A percentile compares a stretch with the other conserved stretches of the same genome.
Conservation (phyloP, 1,140 invertebrate species). For the Brachionus plicatilis region DNA sequence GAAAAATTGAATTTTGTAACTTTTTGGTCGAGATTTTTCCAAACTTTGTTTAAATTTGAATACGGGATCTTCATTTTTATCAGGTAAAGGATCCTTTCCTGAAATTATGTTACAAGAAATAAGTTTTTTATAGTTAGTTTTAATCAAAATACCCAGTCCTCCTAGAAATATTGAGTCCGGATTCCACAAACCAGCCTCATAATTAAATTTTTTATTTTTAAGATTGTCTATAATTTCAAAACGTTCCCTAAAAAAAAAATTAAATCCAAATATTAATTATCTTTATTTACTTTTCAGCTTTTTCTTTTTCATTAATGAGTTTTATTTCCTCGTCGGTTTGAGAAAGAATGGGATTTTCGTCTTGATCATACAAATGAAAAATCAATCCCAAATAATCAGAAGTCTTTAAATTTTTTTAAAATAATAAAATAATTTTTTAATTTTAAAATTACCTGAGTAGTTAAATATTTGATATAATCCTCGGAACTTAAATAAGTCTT, state of each 20-base stretch:
- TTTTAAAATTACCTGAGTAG: slow-evolving; percentile 47
- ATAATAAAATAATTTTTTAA: neutral
- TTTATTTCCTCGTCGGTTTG: neutral
- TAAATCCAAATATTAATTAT: neutral
- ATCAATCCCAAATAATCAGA: slow-evolving; percentile 53
- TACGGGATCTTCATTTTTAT: slow-evolving; percentile 20
- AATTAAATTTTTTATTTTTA: slow-evolving; percentile 48
- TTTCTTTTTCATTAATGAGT: neutral
- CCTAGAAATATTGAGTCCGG: slow-evolving; percentile 53
- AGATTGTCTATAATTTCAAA: slow-evolving; percentile 48
- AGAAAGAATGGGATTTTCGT: neutral
- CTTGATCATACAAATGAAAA: slow-evolving; percentile 53
- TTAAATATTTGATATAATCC: slow-evolving; percentile 55
- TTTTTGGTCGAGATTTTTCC: slow-evolving; percentile 15
- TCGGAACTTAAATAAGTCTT: slow-evolving; percentile 51
- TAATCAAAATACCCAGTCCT: slow-evolving; percentile 44
- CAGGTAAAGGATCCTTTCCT: slow-evolving; percentile 50
- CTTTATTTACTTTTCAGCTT: neutral
- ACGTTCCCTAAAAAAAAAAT: slow-evolving; percentile 43
- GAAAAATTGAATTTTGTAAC: slow-evolving; percentile 30
- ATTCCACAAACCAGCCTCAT: slow-evolving; percentile 54
- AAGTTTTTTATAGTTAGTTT: neutral
- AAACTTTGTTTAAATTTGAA: neutral
- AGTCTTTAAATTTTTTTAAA: slow-evolving; percentile 46
- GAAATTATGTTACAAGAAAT: neutral